Evolutionary conservation across 2,797 vertebrate genomes (phyloP), one percentile per base, ranked within the genome.

Genomic region (Syngnathus acus): DNA sequence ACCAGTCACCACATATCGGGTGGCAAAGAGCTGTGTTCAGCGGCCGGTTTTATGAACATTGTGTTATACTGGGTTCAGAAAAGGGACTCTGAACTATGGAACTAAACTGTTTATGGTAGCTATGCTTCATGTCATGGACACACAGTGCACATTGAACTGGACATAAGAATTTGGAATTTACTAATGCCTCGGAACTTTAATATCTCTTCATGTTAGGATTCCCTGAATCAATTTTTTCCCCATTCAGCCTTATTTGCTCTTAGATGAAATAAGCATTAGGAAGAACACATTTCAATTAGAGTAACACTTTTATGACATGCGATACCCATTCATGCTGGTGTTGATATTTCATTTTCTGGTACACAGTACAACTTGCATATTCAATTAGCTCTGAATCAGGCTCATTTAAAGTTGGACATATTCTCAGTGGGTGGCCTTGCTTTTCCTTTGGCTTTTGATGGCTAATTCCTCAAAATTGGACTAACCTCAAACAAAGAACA

Each of bases 1-100:
- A 19, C 42, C 55, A 65, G 21, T 68, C 32, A 38, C 64, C 51
- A 72, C 43, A 50, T 73, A 55, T 16, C 73, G 68, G 74, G 66
- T 70, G 47, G 32, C 62, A 64, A 61, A 23, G 6, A 32, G 23
- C 43, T 64, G 26, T 42, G 39, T 61, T 42, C 39, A 13, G 39
- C n/a, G 39, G 19, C 59, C 19, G 14, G 9, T 61, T 61, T 42
- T 9, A 40, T 39, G 19, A 60, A 40, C 17, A n/a, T 60, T 39
- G 21, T 11, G 55, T 17, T 39, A 39, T 37, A 59, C 39, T n/a
- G 21, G 26, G 57, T 59, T 59, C 2, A 59, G 10, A 19, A 58
- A 38, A 59, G 9, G 1, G 37, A 39, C 57, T 38, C 14, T 58
- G 32, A 59, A 59, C 57, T 59, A 59, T 39, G 19, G n/a, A 21